A percentile compares a stretch with the other conserved stretches of the same genome.
Evolutionary conservation across 2,113 vertebrate species (phyloP).

Genomic region (Aldabrachelys gigantea): DNA sequence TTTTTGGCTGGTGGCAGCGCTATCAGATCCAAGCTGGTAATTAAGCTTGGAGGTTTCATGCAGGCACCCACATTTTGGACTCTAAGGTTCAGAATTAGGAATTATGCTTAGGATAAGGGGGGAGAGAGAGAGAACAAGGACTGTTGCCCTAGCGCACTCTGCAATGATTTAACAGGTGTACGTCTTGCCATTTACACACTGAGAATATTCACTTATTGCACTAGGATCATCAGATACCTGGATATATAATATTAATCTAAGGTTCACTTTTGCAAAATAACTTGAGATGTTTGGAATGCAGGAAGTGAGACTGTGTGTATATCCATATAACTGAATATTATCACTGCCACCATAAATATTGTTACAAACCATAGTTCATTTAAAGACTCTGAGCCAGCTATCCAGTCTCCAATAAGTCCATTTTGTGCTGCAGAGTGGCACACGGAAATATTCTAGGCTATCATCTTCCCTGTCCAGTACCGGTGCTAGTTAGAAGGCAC

Average conservation of each 20-base stretch:
- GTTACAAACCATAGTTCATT: slow-evolving; percentile 24
- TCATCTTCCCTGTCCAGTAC: background rate
- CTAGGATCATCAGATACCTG: background rate
- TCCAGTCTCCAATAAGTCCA: background rate
- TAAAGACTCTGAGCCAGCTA: slow-evolving; percentile 9
- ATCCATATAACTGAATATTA: background rate
- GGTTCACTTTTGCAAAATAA: slow-evolving; percentile 3
- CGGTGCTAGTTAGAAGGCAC: background rate
- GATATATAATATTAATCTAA: background rate
- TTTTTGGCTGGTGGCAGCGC: too few species aligned
- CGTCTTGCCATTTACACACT: accelerated
- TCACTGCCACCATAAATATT: background rate
- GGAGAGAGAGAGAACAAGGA: background rate
- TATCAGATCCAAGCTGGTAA: too few species aligned
- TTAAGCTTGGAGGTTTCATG: too few species aligned
- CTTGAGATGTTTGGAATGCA: background rate
- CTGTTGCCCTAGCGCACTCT: background rate
- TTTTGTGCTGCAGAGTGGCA: background rate
- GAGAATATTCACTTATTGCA: background rate
- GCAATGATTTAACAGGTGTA: background rate
- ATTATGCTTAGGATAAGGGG: too few species aligned
- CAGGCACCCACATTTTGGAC: too few species aligned
- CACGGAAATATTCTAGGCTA: background rate
- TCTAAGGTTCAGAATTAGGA: too few species aligned
- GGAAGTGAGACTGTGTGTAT: background rate